Evolutionary conservation across 2,113 vertebrate genomes (phyloP), one percentile per base, ranked within the genome.

Genomic region (Herpetotheres cachinnans): DNA sequence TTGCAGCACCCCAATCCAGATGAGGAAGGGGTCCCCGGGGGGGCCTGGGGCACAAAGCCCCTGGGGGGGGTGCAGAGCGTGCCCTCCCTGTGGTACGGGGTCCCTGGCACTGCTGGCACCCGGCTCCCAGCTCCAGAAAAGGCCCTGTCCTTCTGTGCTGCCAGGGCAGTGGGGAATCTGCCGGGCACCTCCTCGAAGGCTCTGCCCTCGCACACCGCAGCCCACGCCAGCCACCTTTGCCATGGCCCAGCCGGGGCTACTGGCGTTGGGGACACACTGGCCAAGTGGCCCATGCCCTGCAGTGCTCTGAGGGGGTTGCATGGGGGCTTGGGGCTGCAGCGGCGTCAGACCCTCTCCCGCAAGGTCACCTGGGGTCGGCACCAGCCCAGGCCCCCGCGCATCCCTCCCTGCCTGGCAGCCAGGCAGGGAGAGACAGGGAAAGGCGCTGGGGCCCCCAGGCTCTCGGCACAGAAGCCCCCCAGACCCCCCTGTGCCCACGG

Each of bases 401-500:
- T 55, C 55, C 38, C 71, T 55, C 24, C 20, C 40, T 61, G 42
- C 42, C 59, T 27, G 29, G 82, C 36, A 42, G 54, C n/a, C 4
- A 1, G 25, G n/a, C 0, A 3, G 11, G 38, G 21, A 34, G n/a
- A 32, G 9, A 27, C 8, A 8, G 32, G 22, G 61, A 18, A 11
- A 24, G 66, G 18, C 42, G 9, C 30, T 29, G 17, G 42, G 3
- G 3, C 5, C n/a, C 36, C 30, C 2, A 1, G 10, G 21, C 21
- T 14, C 26, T 4, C 10, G 19, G 7, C 30, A n/a, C 25, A 56
- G 61, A 54, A 34, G 14, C 13, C 30, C 13, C 13, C 18, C 21
- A 29, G 30, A 26, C 5, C 25, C 7, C 0, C 17, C 25, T 0
- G 2, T 3, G 2, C 38, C 40, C 20, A 1, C 42, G 15, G n/a